Base-by-base conservation (phyloP, 2,113 vertebrate genomes). In the Poeciliopsis turrubarensis region DNA sequence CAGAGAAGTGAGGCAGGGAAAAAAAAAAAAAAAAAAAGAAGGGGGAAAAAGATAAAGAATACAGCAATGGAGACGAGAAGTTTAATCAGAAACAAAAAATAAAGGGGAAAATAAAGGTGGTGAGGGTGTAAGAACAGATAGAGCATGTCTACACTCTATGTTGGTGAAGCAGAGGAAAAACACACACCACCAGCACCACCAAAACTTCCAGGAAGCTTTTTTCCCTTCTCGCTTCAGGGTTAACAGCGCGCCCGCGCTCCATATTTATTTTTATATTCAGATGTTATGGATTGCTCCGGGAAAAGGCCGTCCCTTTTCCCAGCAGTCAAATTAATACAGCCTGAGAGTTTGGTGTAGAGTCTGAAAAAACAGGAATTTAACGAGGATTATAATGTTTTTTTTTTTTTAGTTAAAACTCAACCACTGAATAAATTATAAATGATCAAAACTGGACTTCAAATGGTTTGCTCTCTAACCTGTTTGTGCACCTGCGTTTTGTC, bases 261-360 rank as follows among this genome's bases (percentile, higher is more conserved):
- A 62, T 93, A 92, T 93, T 93, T 93, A 92, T 93, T 93, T 93
- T 93, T 90, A 90, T 91, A 88, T 93, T 93, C 91, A 90, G 87
- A 92, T 92, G 87, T 92, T 92, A 93, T 90, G 91, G 90, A 93
- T 92, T 87, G 89, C 86, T 92, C 89, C 89, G 90, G 91, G 90
- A 93, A 93, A 90, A 84, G 89, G 85, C 86, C 39, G 84, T 81
- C 80, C 89, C 84, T 82, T 86, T 93, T 92, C 92, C 90, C 89
- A 91, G 90, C 87, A 93, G 82, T 86, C 89, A 89, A 92, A 92
- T 92, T 88, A 90, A 91, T 90, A 88, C 86, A 89, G 90, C 89
- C 92, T 91, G 77, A 92, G 87, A 80, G 67, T 89, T 86, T 82
- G 82, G 86, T 81, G 69, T 60, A 39, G 67, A 83, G 84, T 87